Evolutionary conservation across 2,797 vertebrate genomes (phyloP).

Genomic region (Gephyroberyx darwinii): DNA sequence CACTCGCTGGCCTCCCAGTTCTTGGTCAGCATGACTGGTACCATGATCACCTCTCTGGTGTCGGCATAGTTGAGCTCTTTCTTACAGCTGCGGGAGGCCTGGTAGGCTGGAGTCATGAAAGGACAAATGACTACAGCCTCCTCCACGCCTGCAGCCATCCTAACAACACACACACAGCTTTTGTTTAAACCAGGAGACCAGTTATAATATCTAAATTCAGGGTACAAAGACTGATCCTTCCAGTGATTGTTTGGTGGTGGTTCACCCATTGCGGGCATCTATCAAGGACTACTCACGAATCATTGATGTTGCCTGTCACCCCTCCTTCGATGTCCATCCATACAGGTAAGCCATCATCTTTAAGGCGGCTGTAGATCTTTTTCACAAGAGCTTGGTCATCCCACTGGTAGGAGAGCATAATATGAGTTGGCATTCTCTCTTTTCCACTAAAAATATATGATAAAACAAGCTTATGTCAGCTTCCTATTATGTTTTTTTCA

Average conservation of each 20-base stretch:
- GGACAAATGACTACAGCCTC: constrained; percentile 69
- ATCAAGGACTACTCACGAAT: constrained; percentile 53
- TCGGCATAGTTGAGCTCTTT: constrained; percentile 74
- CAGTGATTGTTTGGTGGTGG: not conserved
- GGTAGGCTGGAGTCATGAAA: constrained; percentile 71
- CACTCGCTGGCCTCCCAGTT: constrained; percentile 76
- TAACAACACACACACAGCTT: constrained; percentile 22
- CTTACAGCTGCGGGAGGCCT: constrained; percentile 73
- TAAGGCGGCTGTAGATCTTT: constrained; percentile 60
- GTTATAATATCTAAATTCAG: not conserved
- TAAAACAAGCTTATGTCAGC: not conserved
- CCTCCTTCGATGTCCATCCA: constrained; percentile 77
- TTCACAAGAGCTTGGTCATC: constrained; percentile 70
- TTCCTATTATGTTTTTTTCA: not conserved
- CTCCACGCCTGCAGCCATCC: constrained; percentile 73
- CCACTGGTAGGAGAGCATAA: constrained; percentile 76
- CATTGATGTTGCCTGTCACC: constrained; percentile 71
- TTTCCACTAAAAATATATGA: not conserved
- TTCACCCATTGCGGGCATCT: no score
- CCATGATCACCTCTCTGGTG: constrained; percentile 52
- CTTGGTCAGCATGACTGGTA: constrained; percentile 66
- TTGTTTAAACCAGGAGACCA: not conserved
- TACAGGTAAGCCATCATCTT: constrained; percentile 62
- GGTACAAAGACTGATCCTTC: not conserved
- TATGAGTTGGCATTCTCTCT: constrained; percentile 52